These are phyloP conservation scores for Montifringilla adamsi DNA, from an alignment of 2,113 vertebrate genomes.

Conservation along the genomic window DNA sequence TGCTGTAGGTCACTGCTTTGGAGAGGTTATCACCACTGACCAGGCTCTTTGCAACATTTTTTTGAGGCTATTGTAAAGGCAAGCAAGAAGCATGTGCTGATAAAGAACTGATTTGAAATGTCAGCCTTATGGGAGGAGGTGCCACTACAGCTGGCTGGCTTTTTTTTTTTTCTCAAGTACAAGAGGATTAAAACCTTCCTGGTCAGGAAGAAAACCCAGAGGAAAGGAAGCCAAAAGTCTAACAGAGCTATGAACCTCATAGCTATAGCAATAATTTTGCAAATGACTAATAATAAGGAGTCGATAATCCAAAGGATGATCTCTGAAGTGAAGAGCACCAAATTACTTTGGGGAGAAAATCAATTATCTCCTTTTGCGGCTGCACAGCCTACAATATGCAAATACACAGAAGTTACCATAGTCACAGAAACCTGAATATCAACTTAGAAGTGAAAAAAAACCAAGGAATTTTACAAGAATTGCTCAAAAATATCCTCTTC, in stretches of 20 bases:
- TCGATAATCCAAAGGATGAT: constrained; percentile 68
- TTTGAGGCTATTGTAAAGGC: background rate
- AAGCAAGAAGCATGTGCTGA: constrained; percentile 33
- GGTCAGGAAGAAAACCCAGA: constrained; percentile 29
- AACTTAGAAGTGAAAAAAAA: background rate
- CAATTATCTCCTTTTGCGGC: constrained; percentile 57
- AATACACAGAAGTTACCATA: constrained; percentile 49
- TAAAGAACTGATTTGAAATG: constrained; percentile 59
- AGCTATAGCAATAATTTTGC: constrained; percentile 59
- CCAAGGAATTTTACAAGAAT: background rate
- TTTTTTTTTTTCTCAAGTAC: background rate
- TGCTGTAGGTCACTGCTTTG: background rate
- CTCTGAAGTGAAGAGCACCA: constrained; percentile 64
- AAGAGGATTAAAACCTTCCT: constrained; percentile 45
- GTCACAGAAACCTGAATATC: constrained; percentile 34
- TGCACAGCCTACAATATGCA: constrained; percentile 49
- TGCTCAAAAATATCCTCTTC: background rate
- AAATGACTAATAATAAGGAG: constrained; percentile 62
- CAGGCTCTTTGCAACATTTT: constrained; percentile 20
- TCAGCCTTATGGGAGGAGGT: constrained; percentile 3
- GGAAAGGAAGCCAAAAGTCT: constrained; percentile 42
- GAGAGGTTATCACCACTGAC: constrained; percentile 43
- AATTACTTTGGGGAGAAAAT: constrained; percentile 68
- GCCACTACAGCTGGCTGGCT: background rate
- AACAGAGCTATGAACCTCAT: constrained; percentile 31